Evolutionary conservation across 2,888 invertebrate species (phyloP).

Genomic region (Coecobrya sp.): DNA sequence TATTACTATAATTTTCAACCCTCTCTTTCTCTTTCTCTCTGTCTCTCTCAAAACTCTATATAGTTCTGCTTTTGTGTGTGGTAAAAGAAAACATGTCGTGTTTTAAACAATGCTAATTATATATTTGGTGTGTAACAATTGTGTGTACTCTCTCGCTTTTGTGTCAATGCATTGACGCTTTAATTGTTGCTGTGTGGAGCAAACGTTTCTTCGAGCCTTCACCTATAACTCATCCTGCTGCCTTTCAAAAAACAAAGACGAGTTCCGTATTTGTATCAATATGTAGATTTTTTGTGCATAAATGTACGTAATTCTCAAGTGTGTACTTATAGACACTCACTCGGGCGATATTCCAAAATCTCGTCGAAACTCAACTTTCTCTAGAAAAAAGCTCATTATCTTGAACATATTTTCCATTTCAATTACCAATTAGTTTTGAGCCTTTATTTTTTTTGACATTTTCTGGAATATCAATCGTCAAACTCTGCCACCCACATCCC

Average conservation of each 20-base stretch:
- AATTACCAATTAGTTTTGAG: not conserved
- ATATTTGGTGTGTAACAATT: not conserved
- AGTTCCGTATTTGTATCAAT: not conserved
- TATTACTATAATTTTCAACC: constrained; percentile 19
- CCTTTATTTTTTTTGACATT: constrained; percentile 16
- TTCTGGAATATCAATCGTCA: constrained; percentile 70
- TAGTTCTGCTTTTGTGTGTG: constrained; percentile 81
- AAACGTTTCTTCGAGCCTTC: constrained; percentile 84
- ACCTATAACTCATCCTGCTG: constrained; percentile 75
- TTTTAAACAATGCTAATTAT: not conserved
- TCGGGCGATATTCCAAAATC: not conserved
- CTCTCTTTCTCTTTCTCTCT: constrained; percentile 90
- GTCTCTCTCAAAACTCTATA: constrained; percentile 87
- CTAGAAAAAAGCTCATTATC: not conserved
- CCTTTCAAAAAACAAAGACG: constrained; percentile 41
- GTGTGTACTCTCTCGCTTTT: not conserved
- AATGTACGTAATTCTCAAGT: not conserved
- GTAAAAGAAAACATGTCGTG: not conserved
- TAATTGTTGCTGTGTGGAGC: constrained; percentile 41
- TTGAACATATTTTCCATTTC: not conserved
- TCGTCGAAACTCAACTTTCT: not conserved
- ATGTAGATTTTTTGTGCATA: not conserved
- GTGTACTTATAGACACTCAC: not conserved
- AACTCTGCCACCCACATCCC: constrained; percentile 74
- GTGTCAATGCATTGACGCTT: not conserved